Base-by-base conservation (phyloP, 2,113 vertebrate species). In the Pycnonotus jocosus region DNA sequence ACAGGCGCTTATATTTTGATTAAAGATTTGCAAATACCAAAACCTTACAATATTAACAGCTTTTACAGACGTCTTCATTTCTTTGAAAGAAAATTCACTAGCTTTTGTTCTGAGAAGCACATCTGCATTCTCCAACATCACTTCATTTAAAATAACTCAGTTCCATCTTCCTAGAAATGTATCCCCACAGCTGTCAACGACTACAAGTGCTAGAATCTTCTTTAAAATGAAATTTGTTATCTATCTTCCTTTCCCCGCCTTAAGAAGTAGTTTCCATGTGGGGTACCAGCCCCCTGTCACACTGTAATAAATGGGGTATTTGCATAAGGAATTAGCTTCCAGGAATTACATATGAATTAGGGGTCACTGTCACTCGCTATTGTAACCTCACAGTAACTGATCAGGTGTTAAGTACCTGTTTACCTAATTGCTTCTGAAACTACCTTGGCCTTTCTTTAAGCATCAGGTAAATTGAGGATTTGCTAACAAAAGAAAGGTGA, bases 381-480 rank as follows among this genome's bases (percentile, higher is more conserved):
- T 96, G 96, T 81, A 97, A 95, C 60, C 90, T 96, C 94, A 78
- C 90, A 93, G 87, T 86, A 97, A 85, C 54, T 96, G 94, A 97
- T 96, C 95, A 96, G 96, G 97, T 97, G 97, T 97, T 97, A 98
- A 98, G 93, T 97, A 98, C 88, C 95, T 95, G 96, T 93, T 96
- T 97, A 96, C 93, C 96, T 98, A 98, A 98, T 97, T 97, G 92
- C 92, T 90, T 93, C 97, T 96, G 94, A 98, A 98, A 97, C 96
- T 94, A 96, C 92, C 82, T 81, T 81, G 85, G 62, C 54, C 76
- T 50, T 94, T 79, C 85, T 96, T 97, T 88, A 96, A 95, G 72
- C 72, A 76, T 54, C 95, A 97, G 90, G 95, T 97, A 98, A 98
- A 98, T 44, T 93, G 72, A 96, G 71, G 89, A 78, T 97, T 98